Percentiles rank a stretch among this genome's conserved stretches.
These are phyloP conservation scores for Bubo scandiacus DNA, from an alignment of 2,113 vertebrate species.

Conservation along the genomic window DNA sequence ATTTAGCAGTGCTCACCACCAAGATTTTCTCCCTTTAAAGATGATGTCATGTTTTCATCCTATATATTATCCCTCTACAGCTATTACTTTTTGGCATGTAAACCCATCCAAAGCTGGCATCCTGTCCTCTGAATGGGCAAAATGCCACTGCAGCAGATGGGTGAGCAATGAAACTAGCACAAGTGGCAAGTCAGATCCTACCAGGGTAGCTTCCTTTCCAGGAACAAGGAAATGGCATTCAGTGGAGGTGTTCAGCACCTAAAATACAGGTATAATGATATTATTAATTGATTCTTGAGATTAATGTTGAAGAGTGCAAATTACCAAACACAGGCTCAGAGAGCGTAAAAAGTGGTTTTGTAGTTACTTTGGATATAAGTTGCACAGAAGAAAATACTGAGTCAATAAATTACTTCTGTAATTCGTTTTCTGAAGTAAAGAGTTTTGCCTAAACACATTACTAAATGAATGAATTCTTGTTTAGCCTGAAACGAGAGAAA, in stretches of 20 bases:
- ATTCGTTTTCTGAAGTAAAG: not conserved
- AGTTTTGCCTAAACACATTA: not conserved
- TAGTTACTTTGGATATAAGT: not conserved
- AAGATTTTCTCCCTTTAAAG: not conserved
- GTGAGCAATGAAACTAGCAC: not conserved
- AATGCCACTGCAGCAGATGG: slow-evolving; percentile 31
- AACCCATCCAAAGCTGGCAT: not conserved
- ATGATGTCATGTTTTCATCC: not conserved
- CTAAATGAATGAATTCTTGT: not conserved
- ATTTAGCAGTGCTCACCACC: not conserved
- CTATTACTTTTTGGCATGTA: not conserved
- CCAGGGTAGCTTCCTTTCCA: not conserved
- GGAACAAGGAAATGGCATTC: not conserved
- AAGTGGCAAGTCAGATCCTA: not conserved
- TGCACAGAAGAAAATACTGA: not conserved
- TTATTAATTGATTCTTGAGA: not conserved
- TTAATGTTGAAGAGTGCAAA: not conserved
- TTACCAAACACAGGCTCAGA: not conserved
- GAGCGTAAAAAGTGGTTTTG: not conserved
- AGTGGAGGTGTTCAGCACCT: not conserved
- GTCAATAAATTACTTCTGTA: not conserved
- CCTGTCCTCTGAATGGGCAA: not conserved
- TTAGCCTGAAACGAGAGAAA: not conserved
- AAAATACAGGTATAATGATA: not conserved
- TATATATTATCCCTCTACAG: not conserved